phyloP scores from a whole-genome alignment of 1,140 invertebrate genomes.

The Gryllus bimaculatus region DNA sequence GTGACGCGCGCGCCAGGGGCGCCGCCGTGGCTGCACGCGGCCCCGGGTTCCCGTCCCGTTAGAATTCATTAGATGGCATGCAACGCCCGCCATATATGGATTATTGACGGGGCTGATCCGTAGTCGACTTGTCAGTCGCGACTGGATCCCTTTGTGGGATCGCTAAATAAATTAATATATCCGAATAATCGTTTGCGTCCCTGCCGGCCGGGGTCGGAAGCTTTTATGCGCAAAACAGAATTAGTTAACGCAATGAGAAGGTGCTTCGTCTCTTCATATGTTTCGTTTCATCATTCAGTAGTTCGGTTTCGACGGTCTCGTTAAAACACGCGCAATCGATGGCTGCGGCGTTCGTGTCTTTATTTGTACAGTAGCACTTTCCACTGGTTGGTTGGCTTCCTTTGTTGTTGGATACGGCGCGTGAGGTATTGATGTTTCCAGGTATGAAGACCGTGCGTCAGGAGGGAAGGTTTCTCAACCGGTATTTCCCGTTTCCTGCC shows the following conservation, averaged over 20 bases:
- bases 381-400: neutral
- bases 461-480: neutral
- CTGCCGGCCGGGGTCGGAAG: too few relatives aligned
- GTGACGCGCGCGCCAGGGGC: neutral
- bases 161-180: neutral
- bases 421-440: constrained; percentile 4
- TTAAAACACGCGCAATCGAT: neutral
- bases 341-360: neutral
- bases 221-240: too few relatives aligned
- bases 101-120: neutral
- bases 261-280: too few relatives aligned
- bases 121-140: neutral
- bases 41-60: neutral
- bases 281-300: too few relatives aligned
- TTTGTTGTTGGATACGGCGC: constrained; percentile 3
- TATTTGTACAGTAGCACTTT: neutral
- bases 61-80: constrained; percentile 4
- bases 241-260: too few relatives aligned
- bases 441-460: neutral
- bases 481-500: too few relatives aligned
- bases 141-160: neutral
- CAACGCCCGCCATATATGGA: neutral
- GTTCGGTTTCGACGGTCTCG: neutral
- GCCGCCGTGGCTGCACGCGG: neutral
- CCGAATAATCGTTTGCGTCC: too few relatives aligned